Evolutionary conservation across 2,888 invertebrate species (phyloP).

Genomic region (Mycogona germanica): DNA sequence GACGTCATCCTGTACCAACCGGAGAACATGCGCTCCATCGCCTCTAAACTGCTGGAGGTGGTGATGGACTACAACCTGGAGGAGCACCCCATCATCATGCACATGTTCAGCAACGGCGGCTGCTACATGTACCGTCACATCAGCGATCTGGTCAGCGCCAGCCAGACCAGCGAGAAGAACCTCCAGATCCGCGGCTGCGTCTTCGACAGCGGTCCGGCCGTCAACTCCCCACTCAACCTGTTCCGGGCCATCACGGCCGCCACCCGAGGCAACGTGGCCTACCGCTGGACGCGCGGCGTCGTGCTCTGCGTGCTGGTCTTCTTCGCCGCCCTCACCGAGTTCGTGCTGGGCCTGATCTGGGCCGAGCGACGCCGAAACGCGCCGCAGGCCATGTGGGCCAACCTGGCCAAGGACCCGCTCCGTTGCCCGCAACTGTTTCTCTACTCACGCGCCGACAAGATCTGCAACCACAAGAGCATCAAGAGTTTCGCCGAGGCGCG

Average conservation of each 20-base stretch:
- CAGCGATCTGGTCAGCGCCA: slow-evolving; percentile 39
- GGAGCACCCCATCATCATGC: slow-evolving; percentile 57
- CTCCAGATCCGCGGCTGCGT: slow-evolving; percentile 48
- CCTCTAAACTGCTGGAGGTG: slow-evolving; percentile 49
- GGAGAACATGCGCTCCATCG: slow-evolving; percentile 46
- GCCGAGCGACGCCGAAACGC: slow-evolving; percentile 23
- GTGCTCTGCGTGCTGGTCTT: slow-evolving; percentile 42
- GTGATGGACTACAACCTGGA: slow-evolving; percentile 52
- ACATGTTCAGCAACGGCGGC: slow-evolving; percentile 65
- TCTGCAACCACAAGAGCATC: slow-evolving; percentile 53
- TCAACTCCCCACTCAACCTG: slow-evolving; percentile 13
- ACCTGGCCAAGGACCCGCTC: slow-evolving; percentile 41
- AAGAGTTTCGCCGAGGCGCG: slow-evolving; percentile 50
- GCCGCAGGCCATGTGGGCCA: slow-evolving; percentile 21
- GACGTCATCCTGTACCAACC: slow-evolving; percentile 51
- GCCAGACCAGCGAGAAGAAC: not conserved
- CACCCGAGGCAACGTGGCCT: slow-evolving; percentile 40
- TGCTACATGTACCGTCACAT: slow-evolving; percentile 56
- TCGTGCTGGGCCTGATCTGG: slow-evolving; percentile 40
- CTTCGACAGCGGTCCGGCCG: slow-evolving; percentile 58
- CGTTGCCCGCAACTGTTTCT: slow-evolving; percentile 57
- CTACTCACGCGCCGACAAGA: slow-evolving; percentile 54
- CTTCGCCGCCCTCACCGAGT: slow-evolving; percentile 34
- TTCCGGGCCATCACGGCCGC: slow-evolving; percentile 43
- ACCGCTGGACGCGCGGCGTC: slow-evolving; percentile 12